Base-by-base conservation (phyloP, 2,888 invertebrate genomes). In the Tiliacea citrago region DNA sequence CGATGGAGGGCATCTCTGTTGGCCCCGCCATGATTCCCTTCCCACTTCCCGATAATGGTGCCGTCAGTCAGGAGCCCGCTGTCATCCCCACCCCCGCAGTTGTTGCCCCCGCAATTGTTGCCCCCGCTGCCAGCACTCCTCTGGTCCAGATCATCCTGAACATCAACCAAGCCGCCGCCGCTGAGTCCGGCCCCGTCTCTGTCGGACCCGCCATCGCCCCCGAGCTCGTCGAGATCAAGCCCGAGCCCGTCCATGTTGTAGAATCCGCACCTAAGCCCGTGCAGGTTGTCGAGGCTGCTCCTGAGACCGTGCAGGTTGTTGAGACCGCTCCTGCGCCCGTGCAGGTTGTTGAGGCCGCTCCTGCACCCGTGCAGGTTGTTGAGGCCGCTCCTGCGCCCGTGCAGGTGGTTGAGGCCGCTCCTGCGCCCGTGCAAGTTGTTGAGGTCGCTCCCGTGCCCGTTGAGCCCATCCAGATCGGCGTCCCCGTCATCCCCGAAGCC, bases 121-220 rank as follows among this genome's bases (percentile, higher is more conserved):
- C 65, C 58, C 79, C 82, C 35, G 60, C 82, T 65, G 77, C 83
- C 47, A 72, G 70, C 69, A 39, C 86, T 81, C 87, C 89, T 75
- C 86, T 90, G 49, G 86, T 89, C 51, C 89, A 90, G 78, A 90
- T 90, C 83, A 88, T 89, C 75, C 65, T 90, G 74, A 91, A 90
- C 86, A 80, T 90, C 71, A 86, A 86, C 80, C 79, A 85, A 39
- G 79, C 81, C 42, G 80, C 81, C 42, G 80, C 88, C 5, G 78
- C 76, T 53, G 75, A 60, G 18, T 24, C 77, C 49, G 67, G 60
- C 68, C 84, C 85, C 42, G 35, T 84, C 18, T 29, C 68, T 9
- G 69, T 73, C 45, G 86, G 78, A n/a, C 84, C 85, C 61, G 75
- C 61, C 1, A 18, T 55, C 55, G 45, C 39, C n/a, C 47, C 68